Evolutionary conservation across 1,140 invertebrate species (phyloP).

Genomic region (Drosophila sproati): DNA sequence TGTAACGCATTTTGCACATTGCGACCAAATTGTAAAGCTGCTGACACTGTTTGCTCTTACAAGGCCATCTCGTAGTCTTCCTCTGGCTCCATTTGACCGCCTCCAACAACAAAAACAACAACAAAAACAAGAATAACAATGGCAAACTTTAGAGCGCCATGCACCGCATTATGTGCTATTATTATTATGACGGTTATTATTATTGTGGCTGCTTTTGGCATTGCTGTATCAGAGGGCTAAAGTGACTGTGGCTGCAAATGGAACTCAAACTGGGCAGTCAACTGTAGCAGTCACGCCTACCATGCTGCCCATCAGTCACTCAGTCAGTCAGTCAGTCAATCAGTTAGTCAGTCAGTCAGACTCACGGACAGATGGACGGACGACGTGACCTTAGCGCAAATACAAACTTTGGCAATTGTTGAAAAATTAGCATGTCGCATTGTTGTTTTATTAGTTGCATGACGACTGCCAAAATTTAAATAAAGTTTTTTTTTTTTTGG

Average conservation of each 20-base stretch:
- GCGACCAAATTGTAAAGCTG: slow-evolving; percentile 14
- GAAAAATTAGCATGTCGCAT: slow-evolving; percentile 61
- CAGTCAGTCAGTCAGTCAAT: slow-evolving; percentile 21
- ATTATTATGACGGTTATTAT: slow-evolving; percentile 75
- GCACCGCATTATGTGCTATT: slow-evolving; percentile 58
- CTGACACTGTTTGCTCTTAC: slow-evolving; percentile 42
- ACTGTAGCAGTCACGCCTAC: slow-evolving; percentile 33
- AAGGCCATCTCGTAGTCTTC: slow-evolving; percentile 43
- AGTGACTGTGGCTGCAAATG: slow-evolving; percentile 11
- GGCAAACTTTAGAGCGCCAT: slow-evolving; percentile 27
- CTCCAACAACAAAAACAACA: slow-evolving; percentile 26
- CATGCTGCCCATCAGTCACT: slow-evolving; percentile 14
- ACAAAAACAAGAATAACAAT: slow-evolving; percentile 37
- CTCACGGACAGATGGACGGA: background rate
- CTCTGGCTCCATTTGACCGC: slow-evolving; percentile 44
- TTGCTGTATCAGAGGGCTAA: slow-evolving; percentile 18
- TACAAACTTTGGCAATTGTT: slow-evolving; percentile 63
- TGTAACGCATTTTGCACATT: slow-evolving; percentile 35
- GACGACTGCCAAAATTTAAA: slow-evolving; percentile 50
- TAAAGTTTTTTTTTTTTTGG: slow-evolving; percentile 46
- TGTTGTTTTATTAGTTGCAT: slow-evolving; percentile 53
- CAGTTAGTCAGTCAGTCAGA: slow-evolving; percentile 30
- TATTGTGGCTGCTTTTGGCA: slow-evolving; percentile 44
- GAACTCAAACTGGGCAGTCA: slow-evolving; percentile 34
- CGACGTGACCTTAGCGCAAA: slow-evolving; percentile 77